A percentile compares a stretch with the other conserved stretches of the same genome.
These are phyloP conservation scores for Alexandromys fortis DNA, from an alignment of 2,113 vertebrate genomes.

Conservation along the genomic window DNA sequence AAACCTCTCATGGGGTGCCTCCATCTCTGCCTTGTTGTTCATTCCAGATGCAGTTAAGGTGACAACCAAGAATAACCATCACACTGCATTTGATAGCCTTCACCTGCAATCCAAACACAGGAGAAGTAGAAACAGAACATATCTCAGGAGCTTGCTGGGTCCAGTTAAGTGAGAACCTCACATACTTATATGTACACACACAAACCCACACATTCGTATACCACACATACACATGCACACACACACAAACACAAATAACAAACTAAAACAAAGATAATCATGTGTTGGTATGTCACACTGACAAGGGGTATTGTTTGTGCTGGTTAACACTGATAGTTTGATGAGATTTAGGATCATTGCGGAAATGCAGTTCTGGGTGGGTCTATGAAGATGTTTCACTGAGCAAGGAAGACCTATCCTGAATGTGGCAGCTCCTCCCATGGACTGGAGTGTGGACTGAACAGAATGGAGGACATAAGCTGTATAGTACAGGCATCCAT, in stretches of 20 bases:
- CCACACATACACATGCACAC: background rate
- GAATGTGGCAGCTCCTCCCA: background rate
- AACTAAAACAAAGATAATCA: background rate
- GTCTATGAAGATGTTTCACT: background rate
- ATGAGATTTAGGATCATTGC: background rate
- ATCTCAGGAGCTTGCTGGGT: background rate
- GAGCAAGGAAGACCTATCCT: background rate
- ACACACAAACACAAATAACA: background rate
- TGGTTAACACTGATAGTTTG: background rate
- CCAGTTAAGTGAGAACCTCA: background rate
- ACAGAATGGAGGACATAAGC: background rate
- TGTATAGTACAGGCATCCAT: too few relatives aligned
- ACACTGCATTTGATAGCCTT: background rate
- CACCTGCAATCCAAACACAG: background rate
- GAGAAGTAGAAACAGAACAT: too few relatives aligned
- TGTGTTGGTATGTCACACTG: background rate
- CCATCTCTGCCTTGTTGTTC: background rate
- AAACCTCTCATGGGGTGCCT: background rate
- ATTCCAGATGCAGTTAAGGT: background rate
- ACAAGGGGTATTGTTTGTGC: background rate
- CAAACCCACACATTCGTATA: background rate
- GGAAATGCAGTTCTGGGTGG: too few relatives aligned
- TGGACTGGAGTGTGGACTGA: background rate
- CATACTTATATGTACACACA: background rate
- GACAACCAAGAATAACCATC: background rate